phyloP scores from a whole-genome alignment of 2,888 invertebrate genomes.

The Napeogenes sylphis region DNA sequence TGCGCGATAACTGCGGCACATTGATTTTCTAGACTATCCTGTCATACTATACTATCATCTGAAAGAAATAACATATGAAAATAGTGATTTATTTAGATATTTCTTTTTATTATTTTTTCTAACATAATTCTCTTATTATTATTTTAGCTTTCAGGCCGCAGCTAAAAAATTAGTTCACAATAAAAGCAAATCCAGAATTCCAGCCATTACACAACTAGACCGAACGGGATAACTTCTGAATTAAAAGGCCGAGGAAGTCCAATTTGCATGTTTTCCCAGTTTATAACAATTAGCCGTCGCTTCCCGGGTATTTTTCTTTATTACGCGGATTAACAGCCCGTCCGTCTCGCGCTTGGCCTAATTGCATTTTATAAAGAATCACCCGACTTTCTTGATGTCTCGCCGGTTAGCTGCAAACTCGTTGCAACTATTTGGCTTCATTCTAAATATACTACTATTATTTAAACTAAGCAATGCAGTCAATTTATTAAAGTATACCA shows the following conservation, averaged over 20 bases:
- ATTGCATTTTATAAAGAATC: constrained; percentile 61
- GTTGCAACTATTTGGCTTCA: constrained; percentile 10
- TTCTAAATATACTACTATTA: constrained; percentile 5
- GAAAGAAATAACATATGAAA: neutral
- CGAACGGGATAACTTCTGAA: constrained; percentile 50
- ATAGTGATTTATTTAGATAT: neutral
- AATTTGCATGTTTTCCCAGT: constrained; percentile 72
- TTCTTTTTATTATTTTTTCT: too few relatives aligned
- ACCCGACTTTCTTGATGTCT: constrained; percentile 28
- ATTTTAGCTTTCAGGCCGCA: too few relatives aligned
- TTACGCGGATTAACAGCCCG: constrained; percentile 63
- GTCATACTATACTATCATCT: neutral
- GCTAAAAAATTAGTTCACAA: constrained; percentile 3
- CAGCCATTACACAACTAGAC: constrained; percentile 6
- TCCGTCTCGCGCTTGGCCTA: constrained; percentile 44
- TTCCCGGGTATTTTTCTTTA: constrained; percentile 72
- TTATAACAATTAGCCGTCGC: constrained; percentile 70
- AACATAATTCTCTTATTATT: too few relatives aligned
- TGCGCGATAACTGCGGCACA: neutral
- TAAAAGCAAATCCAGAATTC: constrained; percentile 5
- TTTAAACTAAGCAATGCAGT: constrained; percentile 3
- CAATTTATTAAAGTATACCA: neutral
- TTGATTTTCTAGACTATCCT: neutral
- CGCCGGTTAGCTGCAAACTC: constrained; percentile 8
- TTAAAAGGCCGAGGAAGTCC: constrained; percentile 60